Conservation (phyloP, 2,113 vertebrate genomes). For the Abramis brama region DNA sequence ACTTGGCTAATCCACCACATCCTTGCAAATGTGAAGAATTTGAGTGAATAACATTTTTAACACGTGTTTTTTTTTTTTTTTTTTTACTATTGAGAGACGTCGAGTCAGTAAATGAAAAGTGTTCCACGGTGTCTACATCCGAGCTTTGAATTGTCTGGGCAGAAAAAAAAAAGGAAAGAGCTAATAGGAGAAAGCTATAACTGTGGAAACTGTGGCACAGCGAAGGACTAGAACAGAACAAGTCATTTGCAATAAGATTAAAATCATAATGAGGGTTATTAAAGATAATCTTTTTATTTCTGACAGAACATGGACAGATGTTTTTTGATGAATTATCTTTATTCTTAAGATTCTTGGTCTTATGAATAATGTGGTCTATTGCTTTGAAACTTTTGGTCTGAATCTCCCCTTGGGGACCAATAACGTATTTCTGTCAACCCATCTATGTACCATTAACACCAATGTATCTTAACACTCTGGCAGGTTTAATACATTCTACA, state of each 20-base stretch:
- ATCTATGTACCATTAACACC: neutral
- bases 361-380: neutral
- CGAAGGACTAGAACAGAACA: neutral
- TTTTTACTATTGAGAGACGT: conserved; percentile 21
- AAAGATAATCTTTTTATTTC: conserved; percentile 33
- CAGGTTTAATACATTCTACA: neutral
- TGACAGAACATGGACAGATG: neutral
- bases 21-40: conserved; percentile 29
- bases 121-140: conserved; percentile 22
- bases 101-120: conserved; percentile 38
- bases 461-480: neutral
- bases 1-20: conserved; percentile 19
- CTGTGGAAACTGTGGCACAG: neutral
- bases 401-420: neutral
- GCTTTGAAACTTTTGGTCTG: neutral
- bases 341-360: neutral
- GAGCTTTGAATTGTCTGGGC: neutral
- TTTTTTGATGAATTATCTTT: neutral
- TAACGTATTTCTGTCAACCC: neutral
- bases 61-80: neutral
- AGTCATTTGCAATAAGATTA: conserved; percentile 22
- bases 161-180: neutral
- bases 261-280: conserved; percentile 39
- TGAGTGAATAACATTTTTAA: conserved; percentile 21
- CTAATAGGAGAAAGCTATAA: conserved; percentile 1